Evolutionary conservation across 2,113 vertebrate species (phyloP), one percentile per base, ranked within the genome.

Genomic region (Hepsetus odoe): DNA sequence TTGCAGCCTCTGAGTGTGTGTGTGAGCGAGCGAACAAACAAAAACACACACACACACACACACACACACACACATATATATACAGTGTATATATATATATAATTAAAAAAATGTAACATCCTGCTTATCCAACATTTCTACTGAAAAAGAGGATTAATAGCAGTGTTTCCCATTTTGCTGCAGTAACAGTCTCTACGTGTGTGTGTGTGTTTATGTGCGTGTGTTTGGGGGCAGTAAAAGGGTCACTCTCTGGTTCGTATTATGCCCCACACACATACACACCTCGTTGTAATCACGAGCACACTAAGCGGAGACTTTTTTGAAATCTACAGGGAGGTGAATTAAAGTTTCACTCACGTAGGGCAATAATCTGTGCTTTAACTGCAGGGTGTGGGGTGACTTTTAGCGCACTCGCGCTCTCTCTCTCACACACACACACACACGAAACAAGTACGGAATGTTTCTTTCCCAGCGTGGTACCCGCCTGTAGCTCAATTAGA

Each of bases 161-260:
- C n/a, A n/a, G n/a, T n/a, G n/a, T n/a, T n/a, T n/a, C n/a, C n/a
- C n/a, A n/a, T n/a, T n/a, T n/a, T n/a, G n/a, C n/a, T n/a, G n/a
- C n/a, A n/a, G n/a, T n/a, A n/a, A n/a, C n/a, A n/a, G n/a, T n/a
- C n/a, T n/a, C n/a, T n/a, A n/a, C n/a, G n/a, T n/a, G n/a, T n/a
- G 44, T 11, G 55, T 62, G 65, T 64, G 53, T 75, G 59, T 55
- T 44, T 51, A 66, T 70, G 42, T 44, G 42, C 4, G 42, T 72
- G 44, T 88, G 87, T 88, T 84, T 80, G 82, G 81, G 86, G 76
- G 53, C 69, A 86, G 74, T 76, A 90, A 91, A 89, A 90, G 77
- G 90, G 89, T 90, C 88, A 89, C 80, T 88, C 87, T 90, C 85
- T 91, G 90, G 86, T 87, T 86, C 83, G 87, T 81, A 89, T 91